Conservation (phyloP, 2,888 invertebrate genomes). For the Muschampia plurimacula region DNA sequence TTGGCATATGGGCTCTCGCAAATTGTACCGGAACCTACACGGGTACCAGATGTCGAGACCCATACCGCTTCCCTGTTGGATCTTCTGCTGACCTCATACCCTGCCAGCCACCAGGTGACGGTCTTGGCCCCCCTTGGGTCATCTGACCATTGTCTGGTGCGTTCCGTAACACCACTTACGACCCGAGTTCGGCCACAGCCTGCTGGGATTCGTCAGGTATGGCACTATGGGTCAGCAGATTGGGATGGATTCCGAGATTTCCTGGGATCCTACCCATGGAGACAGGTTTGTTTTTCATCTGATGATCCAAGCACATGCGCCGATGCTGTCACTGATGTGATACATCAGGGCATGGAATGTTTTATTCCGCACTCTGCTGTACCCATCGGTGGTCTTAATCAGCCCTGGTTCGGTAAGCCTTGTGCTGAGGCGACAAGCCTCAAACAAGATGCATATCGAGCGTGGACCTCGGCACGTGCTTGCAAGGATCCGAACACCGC, state of each 20-base stretch:
- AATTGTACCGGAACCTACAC: background rate
- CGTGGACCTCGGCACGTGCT: background rate
- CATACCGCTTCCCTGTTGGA: constrained; percentile 12
- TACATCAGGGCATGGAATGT: constrained; percentile 17
- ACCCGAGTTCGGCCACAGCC: background rate
- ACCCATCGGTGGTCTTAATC: constrained; percentile 1
- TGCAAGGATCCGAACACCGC: background rate
- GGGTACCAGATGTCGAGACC: background rate
- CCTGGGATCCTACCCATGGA: constrained; percentile 11
- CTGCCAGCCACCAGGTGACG: background rate
- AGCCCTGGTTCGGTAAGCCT: background rate
- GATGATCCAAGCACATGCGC: background rate
- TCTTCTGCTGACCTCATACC: constrained; percentile 13
- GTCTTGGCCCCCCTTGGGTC: background rate
- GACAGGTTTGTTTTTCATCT: background rate
- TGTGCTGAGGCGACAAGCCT: no score
- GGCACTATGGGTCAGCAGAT: constrained; percentile 7
- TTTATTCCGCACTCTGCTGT: constrained; percentile 20
- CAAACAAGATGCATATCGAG: background rate
- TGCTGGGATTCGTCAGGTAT: background rate
- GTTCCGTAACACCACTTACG: background rate
- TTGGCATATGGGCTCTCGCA: background rate
- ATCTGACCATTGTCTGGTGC: constrained; percentile 1
- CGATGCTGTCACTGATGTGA: background rate
- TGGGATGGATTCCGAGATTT: background rate